phyloP scores from a whole-genome alignment of 64 coral and sea anemone genomes.

The Dendronephthya gigantea region DNA sequence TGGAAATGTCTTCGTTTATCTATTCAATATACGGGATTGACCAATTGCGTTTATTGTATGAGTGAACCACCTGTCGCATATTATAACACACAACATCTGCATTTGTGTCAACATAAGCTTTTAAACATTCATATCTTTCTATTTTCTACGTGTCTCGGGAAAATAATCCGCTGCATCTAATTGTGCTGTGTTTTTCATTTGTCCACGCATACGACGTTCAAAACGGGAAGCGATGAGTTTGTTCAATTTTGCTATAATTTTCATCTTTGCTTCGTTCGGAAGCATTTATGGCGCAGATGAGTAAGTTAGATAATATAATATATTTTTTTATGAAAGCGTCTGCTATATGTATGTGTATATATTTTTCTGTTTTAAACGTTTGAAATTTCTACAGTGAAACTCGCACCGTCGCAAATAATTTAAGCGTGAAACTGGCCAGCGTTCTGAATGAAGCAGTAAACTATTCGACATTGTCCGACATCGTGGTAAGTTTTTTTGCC shows the following conservation, averaged over 20 bases:
- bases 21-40: not conserved
- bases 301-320: not conserved
- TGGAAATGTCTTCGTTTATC: not conserved
- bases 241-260: not conserved
- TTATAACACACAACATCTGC: not conserved
- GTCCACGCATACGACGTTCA: not conserved
- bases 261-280: not conserved
- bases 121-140: not conserved
- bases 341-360: too few species aligned
- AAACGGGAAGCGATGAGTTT: not conserved
- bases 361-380: not conserved
- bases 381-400: not conserved
- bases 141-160: not conserved
- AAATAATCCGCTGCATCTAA: not conserved
- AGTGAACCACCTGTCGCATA: constrained; percentile 1
- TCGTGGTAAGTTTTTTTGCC: not conserved
- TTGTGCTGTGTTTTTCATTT: not conserved
- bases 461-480: not conserved
- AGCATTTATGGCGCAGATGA: not conserved
- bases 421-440: not conserved
- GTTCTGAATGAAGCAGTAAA: not conserved
- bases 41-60: not conserved
- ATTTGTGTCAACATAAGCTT: not conserved
- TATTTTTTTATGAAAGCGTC: not conserved
- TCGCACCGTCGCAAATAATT: not conserved